Evolutionary conservation across 2,888 invertebrate species (phyloP), one percentile per base, ranked within the genome.

Genomic region (Philereme vetulata): DNA sequence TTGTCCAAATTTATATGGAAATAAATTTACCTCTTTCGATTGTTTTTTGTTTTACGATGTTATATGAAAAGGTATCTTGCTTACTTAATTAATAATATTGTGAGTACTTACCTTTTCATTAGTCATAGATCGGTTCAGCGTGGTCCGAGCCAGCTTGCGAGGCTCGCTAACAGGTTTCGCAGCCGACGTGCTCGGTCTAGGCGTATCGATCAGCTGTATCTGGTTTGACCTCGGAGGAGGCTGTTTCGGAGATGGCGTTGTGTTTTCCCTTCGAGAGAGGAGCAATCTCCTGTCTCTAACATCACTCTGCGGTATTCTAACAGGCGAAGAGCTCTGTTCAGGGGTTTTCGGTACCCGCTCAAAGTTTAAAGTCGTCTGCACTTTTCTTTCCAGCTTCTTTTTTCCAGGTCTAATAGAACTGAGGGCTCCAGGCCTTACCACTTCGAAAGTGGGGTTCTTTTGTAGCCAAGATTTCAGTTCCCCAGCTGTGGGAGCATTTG

Each of bases 401-500:
- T 80, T 87, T 38, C 84, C 85, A 2, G 89, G 90, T 74, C 82
- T 90, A 48, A 84, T 86, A 42, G 93, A 88, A 71, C 91, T 92
- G 0, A 88, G 73, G 38, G 93, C 93, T n/a, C 93, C 94, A 0
- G 95, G 94, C 63, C 94, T 93, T 4, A 97, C 94, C 0, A 97
- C 96, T 92, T 98, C 97, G 84, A 95, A 98, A 0, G 96, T 96
- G 3, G 97, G 98, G 92, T 98, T 96, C 70, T 95, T 95, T 78
- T 96, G 95, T 7, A 98, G 90, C 97, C 97, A 98, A 33, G 94
- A 93, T 74, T 96, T 95, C 40, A 98, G 91, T 78, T 96, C 96
- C 32, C 94, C 94, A 40, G 96, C 95, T 6, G 95, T 96, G 0
- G 98, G 98, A 43, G 98, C 98, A 78, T 95, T 95, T n/a, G 94